Percentiles rank a stretch among this genome's conserved stretches.
Conservation (phyloP, 2,113 vertebrate genomes). For the Eudyptes chrysolophus region DNA sequence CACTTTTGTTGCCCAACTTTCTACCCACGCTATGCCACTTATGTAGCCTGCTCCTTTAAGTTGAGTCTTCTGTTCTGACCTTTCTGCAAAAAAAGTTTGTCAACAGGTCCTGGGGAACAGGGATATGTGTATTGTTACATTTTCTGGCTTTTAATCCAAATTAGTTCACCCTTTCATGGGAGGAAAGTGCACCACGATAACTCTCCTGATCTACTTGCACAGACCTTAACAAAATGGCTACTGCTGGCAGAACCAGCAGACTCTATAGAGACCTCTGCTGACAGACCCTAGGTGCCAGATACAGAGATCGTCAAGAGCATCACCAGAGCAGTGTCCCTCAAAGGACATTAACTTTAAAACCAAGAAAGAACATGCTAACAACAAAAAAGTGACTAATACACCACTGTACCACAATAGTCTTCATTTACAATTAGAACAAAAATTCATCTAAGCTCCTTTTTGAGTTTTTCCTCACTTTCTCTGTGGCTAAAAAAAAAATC, state of each 20-base stretch:
- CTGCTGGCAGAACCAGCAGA: not conserved
- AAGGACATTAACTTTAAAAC: not conserved
- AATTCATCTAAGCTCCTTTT: not conserved
- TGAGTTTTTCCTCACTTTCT: not conserved
- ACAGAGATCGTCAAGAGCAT: not conserved
- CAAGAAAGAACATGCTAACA: not conserved
- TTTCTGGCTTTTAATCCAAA: not conserved
- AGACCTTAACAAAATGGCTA: not conserved
- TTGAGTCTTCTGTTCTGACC: not conserved
- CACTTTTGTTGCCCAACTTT: not conserved
- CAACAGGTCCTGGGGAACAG: not conserved
- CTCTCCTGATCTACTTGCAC: not conserved
- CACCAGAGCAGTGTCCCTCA: not conserved
- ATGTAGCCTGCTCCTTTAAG: not conserved
- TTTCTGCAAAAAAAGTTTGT: not conserved
- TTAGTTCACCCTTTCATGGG: not conserved
- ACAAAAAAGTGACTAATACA: not conserved
- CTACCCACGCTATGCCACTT: not conserved
- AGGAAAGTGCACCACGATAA: not conserved
- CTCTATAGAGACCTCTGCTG: not conserved
- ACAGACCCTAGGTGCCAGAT: not conserved
- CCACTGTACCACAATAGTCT: not conserved
- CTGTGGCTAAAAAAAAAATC: not conserved
- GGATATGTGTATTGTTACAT: not conserved
- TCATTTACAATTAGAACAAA: not conserved